Percentiles rank a stretch among this genome's conserved stretches.
phyloP scores from a whole-genome alignment of 2,113 vertebrate genomes.

The Larimichthys crocea region DNA sequence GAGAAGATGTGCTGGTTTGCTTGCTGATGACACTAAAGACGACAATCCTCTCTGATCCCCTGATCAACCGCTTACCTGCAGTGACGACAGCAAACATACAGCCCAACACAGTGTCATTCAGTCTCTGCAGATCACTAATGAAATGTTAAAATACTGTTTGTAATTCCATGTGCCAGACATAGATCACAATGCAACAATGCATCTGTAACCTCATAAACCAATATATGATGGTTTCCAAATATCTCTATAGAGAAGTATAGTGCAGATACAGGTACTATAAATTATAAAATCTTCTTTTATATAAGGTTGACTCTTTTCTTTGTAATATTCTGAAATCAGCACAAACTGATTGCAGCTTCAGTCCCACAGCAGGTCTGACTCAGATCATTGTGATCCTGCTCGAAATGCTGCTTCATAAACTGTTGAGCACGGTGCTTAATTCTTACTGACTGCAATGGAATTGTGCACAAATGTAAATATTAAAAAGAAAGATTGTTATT shows the following conservation, averaged over 20 bases:
- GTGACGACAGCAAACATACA: slow-evolving; percentile 79
- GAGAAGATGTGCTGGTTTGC: slow-evolving; percentile 30
- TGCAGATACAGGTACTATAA: neutral
- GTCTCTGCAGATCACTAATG: slow-evolving; percentile 9
- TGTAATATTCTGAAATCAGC: neutral
- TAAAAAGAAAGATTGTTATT: neutral
- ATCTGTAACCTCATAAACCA: neutral
- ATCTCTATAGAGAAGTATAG: neutral
- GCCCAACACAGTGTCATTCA: slow-evolving; percentile 54
- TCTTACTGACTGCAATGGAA: neutral
- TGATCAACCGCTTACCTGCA: slow-evolving; percentile 81
- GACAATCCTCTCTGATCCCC: slow-evolving; percentile 85
- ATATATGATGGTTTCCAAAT: neutral
- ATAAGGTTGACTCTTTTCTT: neutral
- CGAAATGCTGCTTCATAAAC: neutral
- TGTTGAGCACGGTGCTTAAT: neutral
- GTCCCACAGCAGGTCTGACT: neutral
- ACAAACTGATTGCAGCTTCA: neutral
- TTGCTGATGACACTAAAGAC: slow-evolving; percentile 58
- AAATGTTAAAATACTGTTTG: slow-evolving; percentile 1
- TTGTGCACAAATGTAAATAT: neutral
- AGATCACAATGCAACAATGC: neutral
- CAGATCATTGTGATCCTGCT: neutral
- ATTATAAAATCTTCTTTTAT: neutral
- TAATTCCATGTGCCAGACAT: neutral